These are phyloP conservation scores for Cotesia chilonis DNA, from an alignment of 1,140 invertebrate species.

Conservation along the genomic window DNA sequence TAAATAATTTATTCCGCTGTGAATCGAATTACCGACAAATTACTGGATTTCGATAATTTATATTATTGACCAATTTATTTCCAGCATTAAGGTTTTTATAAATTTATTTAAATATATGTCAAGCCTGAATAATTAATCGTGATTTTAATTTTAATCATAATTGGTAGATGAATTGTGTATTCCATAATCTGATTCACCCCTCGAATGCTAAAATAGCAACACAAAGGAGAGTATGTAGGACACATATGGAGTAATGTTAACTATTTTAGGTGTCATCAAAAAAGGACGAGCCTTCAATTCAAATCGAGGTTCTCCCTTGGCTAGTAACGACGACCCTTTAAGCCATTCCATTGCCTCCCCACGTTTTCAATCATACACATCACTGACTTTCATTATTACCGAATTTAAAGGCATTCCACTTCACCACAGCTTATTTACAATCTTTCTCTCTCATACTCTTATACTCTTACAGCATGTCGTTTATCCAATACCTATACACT, in stretches of 20 bases:
- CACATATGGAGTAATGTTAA: neutral
- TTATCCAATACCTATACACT: neutral
- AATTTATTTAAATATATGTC: too few species aligned
- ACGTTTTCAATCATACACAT: constrained; percentile 60
- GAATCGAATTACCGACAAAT: too few species aligned
- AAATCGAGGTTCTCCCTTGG: neutral
- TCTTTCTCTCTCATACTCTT: constrained; percentile 10
- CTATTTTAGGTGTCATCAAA: constrained; percentile 12
- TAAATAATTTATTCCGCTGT: too few species aligned
- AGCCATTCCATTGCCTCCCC: constrained; percentile 37
- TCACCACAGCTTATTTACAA: constrained; percentile 21
- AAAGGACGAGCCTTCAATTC: constrained; percentile 18
- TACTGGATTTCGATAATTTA: too few species aligned
- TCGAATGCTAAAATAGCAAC: too few species aligned
- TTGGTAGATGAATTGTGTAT: too few species aligned
- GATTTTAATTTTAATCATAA: too few species aligned
- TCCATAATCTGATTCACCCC: too few species aligned
- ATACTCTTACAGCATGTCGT: neutral
- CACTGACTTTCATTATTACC: constrained; percentile 58
- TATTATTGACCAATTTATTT: too few species aligned
- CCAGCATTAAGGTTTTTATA: too few species aligned
- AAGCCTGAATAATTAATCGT: too few species aligned
- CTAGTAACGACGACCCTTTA: constrained; percentile 22
- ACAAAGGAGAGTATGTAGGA: too few species aligned
- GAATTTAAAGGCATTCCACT: constrained; percentile 51